Evolutionary conservation across 1,140 invertebrate species (phyloP), one percentile per base, ranked within the genome.

Genomic region (Scylla paramamosain): DNA sequence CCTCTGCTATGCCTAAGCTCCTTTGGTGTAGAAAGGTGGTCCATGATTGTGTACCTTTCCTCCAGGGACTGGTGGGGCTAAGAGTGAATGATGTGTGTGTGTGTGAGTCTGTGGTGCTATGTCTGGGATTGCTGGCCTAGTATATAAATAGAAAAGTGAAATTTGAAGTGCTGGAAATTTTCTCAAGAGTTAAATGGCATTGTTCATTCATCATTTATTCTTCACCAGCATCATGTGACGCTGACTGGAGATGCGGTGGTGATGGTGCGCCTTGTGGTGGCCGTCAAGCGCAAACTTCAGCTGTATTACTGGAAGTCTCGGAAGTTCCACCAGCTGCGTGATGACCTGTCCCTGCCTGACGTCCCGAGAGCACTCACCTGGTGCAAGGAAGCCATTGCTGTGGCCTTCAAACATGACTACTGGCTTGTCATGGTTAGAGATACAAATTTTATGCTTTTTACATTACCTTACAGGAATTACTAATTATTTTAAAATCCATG

Each of bases 271-370:
- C 97, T 99, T 88, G 99, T 99, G 97, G 99, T 99, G 29, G 98
- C 98, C 52, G 98, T 99, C 0, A 98, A 98, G 97, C 97, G 98
- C 96, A 98, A 98, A 97, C 97, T 99, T 14, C 98, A 99, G 96
- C 97, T 99, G 6, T 99, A 98, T 97, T 98, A 98, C 97, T 99
- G 98, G 97, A 99, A 99, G 96, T 98, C 98, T 96, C 97, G 98
- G 96, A 97, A 98, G 95, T 99, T 99, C 97, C 97, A 98, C 90
- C 97, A 98, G 90, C 97, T 99, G 87, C 96, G 98, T 96, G 97
- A 98, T 96, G 98, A 98, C 96, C 97, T 99, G 39, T 98, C 97
- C 52, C 97, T 99, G 46, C 98, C 98, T 86, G 99, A 99, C 97
- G 97, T 98, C 84, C 99, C 99, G 29, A 98, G 98, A 96, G 98